phyloP scores from a whole-genome alignment of 1,140 invertebrate species.

The Aphelinus atriplicis region DNA sequence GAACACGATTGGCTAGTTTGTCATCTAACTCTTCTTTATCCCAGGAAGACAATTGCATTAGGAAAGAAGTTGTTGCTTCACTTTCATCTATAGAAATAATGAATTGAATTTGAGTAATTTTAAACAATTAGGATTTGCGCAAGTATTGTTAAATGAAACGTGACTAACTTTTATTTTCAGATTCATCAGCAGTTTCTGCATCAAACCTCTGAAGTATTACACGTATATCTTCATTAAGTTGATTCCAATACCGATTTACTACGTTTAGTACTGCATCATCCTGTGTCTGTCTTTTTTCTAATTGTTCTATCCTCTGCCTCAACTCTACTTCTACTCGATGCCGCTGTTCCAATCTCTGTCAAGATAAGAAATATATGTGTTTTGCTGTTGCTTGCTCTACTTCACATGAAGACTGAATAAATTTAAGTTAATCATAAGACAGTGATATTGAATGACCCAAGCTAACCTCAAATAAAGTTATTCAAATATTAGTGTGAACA shows the following conservation, averaged over 20 bases:
- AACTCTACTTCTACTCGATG: conserved; percentile 90
- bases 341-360: conserved; percentile 86
- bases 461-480: too few species aligned
- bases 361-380: conserved; percentile 25
- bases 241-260: conserved; percentile 98
- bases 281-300: conserved; percentile 96
- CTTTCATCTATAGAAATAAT: conserved; percentile 82
- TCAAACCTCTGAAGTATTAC: conserved; percentile 95
- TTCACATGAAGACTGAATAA: too few species aligned
- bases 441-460: too few species aligned
- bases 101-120: too few species aligned
- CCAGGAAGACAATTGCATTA: conserved; percentile 97
- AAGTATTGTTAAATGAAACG: conserved; percentile 16
- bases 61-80: conserved; percentile 95
- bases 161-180: conserved; percentile 85
- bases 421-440: too few species aligned
- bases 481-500: too few species aligned
- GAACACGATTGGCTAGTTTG: conserved; percentile 92
- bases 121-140: conserved; percentile 31
- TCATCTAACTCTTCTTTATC: conserved; percentile 97
- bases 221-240: conserved; percentile 95
- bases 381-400: too few species aligned
- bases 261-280: conserved; percentile 98
- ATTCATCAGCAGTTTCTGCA: conserved; percentile 96
- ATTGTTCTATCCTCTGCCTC: conserved; percentile 91